Base-by-base conservation (phyloP, 2,888 invertebrate genomes). In the Leptinotarsa peninsularis region DNA sequence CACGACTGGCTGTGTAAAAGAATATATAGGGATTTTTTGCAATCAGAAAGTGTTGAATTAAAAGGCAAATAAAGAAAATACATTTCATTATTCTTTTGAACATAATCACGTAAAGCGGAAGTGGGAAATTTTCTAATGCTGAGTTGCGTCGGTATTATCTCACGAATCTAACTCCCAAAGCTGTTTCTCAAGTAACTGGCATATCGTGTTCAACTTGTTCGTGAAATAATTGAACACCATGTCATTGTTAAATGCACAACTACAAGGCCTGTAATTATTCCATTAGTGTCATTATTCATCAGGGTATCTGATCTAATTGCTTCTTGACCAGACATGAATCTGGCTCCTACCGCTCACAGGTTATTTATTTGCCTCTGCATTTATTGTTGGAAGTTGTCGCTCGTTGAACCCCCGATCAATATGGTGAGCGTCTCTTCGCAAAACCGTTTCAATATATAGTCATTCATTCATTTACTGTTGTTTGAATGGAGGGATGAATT, bases 271-370 rank as follows among this genome's bases (percentile, higher is more conserved):
- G 23, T 58, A 58, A 58, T 58, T 58, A 58, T 58, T 58, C 58
- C 27, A 58, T 58, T 23, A 58, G 14, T 27, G 58, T 58, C 58
- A 58, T 58, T 58, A 58, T 58, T 58, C 58, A 58, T 58, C 58
- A 27, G 58, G 58, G 58, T 58, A 58, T 58, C 58, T 58, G 58
- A 58, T 58, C 58, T 58, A 58, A 58, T 58, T 58, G 23, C 58
- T 23, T 58, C 58, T 23, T 58, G 58, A 23, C 58, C 58, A 58
- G 58, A 58, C 58, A 58, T 58, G 58, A 58, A 58, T 58, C 58
- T 15, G 58, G 23, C 10, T 21, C 58, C 23, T 23, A 58, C 58
- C 58, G 17, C 23, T 58, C 4, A 15, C 58, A 23, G 58, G 58
- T 58, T 58, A 58, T 58, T 58, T 58, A 58, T 58, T 58, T 14